Evolutionary conservation across 53 echinoderm and acorn worm genomes (phyloP).

Genomic region (Glandiceps talaboti): DNA sequence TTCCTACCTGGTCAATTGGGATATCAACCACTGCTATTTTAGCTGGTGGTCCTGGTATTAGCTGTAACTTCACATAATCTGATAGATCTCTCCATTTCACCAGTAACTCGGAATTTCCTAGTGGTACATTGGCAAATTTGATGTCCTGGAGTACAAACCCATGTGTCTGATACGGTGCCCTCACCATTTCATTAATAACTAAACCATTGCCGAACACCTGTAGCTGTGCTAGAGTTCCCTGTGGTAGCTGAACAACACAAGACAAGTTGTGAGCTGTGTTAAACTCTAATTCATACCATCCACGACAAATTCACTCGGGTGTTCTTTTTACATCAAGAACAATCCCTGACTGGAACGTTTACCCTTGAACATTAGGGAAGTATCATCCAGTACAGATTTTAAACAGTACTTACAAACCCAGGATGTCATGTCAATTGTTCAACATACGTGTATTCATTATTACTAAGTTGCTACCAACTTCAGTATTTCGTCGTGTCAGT

Average conservation of each 20-base stretch:
- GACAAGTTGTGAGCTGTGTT: too few species aligned
- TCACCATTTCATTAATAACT: constrained; percentile 50
- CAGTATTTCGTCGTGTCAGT: too few species aligned
- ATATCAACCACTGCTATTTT: constrained; percentile 49
- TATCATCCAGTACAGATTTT: too few species aligned
- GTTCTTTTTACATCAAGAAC: too few species aligned
- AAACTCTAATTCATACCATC: too few species aligned
- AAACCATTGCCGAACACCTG: constrained; percentile 50
- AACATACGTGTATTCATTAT: too few species aligned
- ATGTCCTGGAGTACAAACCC: constrained; percentile 72
- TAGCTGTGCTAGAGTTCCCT: constrained; percentile 62
- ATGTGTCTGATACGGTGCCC: constrained; percentile 35
- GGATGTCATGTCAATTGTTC: too few species aligned
- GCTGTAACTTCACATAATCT: constrained; percentile 51
- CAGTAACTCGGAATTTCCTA: constrained; percentile 42
- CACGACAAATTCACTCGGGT: too few species aligned
- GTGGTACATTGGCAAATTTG: constrained; percentile 34
- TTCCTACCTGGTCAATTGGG: constrained; percentile 55
- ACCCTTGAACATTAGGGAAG: too few species aligned
- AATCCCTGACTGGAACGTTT: too few species aligned
- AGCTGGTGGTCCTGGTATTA: constrained; percentile 50
- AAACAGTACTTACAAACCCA: too few species aligned
- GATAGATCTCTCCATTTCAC: constrained; percentile 57
- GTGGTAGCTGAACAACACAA: constrained; percentile 42
- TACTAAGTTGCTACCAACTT: too few species aligned